These are phyloP conservation scores for Oxytorus armatus DNA, from an alignment of 2,888 invertebrate genomes.

Conservation along the genomic window DNA sequence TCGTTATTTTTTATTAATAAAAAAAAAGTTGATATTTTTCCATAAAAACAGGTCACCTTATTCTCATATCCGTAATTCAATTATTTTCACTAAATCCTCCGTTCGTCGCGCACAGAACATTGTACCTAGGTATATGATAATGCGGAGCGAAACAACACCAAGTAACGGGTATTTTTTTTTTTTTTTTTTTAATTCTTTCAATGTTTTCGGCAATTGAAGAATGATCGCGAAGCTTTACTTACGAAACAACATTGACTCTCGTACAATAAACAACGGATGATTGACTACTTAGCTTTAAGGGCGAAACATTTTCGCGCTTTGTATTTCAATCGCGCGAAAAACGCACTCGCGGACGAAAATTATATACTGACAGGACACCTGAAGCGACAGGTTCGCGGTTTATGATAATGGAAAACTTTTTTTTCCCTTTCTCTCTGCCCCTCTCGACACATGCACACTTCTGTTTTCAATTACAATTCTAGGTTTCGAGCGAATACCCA, in stretches of 20 bases:
- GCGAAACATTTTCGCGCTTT: constrained; percentile 2
- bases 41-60: constrained; percentile 68
- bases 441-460: background rate
- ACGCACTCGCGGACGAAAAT: background rate
- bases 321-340: background rate
- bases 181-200: too few species aligned
- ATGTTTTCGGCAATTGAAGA: too few species aligned
- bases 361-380: background rate
- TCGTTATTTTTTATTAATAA: constrained; percentile 83
- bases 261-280: background rate
- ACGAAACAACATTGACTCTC: background rate
- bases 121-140: constrained; percentile 4
- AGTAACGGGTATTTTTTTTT: constrained; percentile 8
- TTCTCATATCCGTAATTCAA: constrained; percentile 49
- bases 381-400: background rate
- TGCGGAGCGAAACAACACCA: constrained; percentile 11
- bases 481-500: constrained; percentile 36
- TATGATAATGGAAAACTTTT: constrained; percentile 1
- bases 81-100: constrained; percentile 12
- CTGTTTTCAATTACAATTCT: constrained; percentile 1
- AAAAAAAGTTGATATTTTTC: constrained; percentile 80
- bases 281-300: background rate
- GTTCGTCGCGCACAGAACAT: constrained; percentile 14
- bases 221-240: constrained; percentile 4
- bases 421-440: background rate